Conservation (phyloP, 2,113 vertebrate species). For the Formicarius rufipectus region DNA sequence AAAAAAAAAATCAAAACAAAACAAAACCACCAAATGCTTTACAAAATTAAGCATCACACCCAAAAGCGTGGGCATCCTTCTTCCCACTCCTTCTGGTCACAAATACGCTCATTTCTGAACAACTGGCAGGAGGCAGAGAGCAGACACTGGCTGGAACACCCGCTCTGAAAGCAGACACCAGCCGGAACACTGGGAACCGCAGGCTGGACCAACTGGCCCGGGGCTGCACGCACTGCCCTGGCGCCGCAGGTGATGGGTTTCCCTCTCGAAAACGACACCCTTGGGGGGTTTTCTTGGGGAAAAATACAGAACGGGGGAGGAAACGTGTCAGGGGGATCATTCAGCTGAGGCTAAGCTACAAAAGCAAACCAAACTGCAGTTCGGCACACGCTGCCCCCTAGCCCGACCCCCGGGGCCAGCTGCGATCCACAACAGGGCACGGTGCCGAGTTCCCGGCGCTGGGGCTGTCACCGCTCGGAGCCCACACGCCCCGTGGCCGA, state of each 20-base stretch:
- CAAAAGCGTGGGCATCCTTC: neutral
- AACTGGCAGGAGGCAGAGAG: neutral
- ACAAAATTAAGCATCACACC: neutral
- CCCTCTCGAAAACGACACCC: neutral
- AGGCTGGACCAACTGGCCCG: accelerated
- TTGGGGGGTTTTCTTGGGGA: neutral
- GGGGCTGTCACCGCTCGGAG: neutral
- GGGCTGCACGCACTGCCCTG: neutral
- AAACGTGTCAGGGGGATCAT: neutral
- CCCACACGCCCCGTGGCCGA: no score
- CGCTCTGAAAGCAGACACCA: neutral
- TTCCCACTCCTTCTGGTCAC: neutral
- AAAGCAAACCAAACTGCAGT: neutral
- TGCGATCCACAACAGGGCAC: neutral
- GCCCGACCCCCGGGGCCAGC: neutral
- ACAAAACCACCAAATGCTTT: neutral
- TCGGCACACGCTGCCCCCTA: neutral
- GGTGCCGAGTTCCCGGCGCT: neutral
- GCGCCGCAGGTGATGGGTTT: accelerated
- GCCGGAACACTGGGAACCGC: neutral
- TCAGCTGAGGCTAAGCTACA: neutral
- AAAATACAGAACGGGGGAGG: neutral
- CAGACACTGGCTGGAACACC: neutral
- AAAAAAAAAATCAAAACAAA: no score
- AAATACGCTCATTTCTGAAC: neutral